Evolutionary conservation across 1,140 invertebrate genomes (phyloP), one percentile per base, ranked within the genome.

Genomic region (Cyclargus thomasi): DNA sequence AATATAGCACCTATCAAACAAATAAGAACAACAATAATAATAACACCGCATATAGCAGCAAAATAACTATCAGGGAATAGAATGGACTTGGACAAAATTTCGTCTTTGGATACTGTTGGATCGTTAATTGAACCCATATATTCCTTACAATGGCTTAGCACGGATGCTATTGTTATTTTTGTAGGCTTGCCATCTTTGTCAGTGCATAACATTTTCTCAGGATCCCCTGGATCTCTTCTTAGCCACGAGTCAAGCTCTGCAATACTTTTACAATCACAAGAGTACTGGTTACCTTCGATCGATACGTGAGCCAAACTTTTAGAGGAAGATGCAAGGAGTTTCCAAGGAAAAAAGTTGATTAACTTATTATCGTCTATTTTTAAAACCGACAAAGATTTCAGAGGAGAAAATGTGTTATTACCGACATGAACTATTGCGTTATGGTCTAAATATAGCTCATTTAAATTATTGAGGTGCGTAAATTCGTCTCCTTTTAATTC

Each of bases 401-500:
- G 91, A 22, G 93, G 92, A 16, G 92, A 87, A 85, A 97, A 97
- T 8, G 95, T 96, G 70, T 93, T 92, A 85, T 96, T 95, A 65
- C 94, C 94, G 16, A 97, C 94, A 79, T 92, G 93, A 16, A 91
- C 83, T 64, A 97, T 93, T 29, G 92, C 87, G 86, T 97, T 97
- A 79, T 95, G 93, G 78, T 97, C 95, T 35, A 97, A 91, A 90
- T 97, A 96, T 16, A 97, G 92, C 80, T 97, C 96, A 74, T 94
- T 93, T 36, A 97, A 91, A 78, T 92, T 94, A 81, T 95, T 94
- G 59, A 97, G 80, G 76, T 93, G 92, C 74, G 92, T 91, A 80
- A 97, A 94, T 83, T 97, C 96, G 79, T 94, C 94, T 1, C 95
- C 96, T 67, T 94, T 92, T 22, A 97, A 90, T 70, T 93, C 92